Evolutionary conservation across 2,113 vertebrate species (phyloP), one percentile per base, ranked within the genome.

Genomic region (Crotalus viridis): DNA sequence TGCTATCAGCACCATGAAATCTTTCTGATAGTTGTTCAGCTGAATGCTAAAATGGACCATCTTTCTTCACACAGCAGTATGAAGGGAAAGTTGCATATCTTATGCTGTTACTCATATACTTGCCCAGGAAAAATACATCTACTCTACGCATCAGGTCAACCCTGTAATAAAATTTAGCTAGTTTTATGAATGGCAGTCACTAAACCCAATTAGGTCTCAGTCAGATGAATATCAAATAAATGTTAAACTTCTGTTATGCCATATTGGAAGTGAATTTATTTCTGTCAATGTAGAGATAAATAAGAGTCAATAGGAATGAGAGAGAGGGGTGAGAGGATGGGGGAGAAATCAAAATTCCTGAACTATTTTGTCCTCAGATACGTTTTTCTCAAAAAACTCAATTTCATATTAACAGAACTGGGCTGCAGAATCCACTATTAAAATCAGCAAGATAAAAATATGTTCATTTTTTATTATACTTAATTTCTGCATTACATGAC

Each of bases 41-140:
- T 89, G 26, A 93, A 5, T 4, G 89, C 17, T 86, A 87, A 92
- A 48, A 93, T 91, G 1, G 2, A 2, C 19, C 87, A 22, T 0
- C 1, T 43, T 81, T 92, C 88, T 88, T 52, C 24, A 46, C n/a
- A 54, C 19, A 55, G 0, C 51, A 15, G 22, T 89, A 7, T 51
- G 28, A 15, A 91, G 4, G 6, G 55, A 46, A 86, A 59, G 85
- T 1, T 56, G 0, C 69, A 10, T 92, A 91, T 57, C 21, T 94
- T 90, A 89, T 12, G 43, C 43, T 86, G 21, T 61, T 93, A 55
- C 43, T 33, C 55, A 54, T 9, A 69, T 2, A 5, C 4, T 93
- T 59, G 1, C 5, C 15, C 4, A 74, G 21, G 51, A 19, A 69
- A 93, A 95, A 94, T 22, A 6, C 85, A 93, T 90, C 91, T 94